Evolutionary conservation across 1,140 invertebrate genomes (phyloP).

Genomic region (Drosophila mauritiana): DNA sequence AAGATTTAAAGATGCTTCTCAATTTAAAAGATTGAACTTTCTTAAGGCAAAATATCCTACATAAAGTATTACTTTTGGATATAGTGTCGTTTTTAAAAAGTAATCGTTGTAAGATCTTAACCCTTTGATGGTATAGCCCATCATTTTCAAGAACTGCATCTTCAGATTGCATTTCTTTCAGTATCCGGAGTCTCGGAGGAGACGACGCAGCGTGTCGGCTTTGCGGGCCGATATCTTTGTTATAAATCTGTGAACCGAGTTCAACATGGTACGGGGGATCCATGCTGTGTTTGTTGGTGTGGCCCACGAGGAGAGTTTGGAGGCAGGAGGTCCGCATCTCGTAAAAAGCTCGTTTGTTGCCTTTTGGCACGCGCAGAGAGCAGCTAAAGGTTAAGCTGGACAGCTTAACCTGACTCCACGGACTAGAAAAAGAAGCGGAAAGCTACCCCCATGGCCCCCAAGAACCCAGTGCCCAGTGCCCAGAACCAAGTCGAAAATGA

Average conservation of each 20-base stretch:
- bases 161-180: conserved; percentile 1
- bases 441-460: conserved; percentile 26
- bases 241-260: conserved; percentile 82
- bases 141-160: not conserved
- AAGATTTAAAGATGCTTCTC: too few relatives aligned
- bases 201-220: conserved; percentile 72
- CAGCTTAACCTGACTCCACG: conserved; percentile 65
- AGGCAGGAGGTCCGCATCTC: conserved; percentile 49
- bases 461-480: not conserved
- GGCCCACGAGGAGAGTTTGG: conserved; percentile 49
- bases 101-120: too few relatives aligned
- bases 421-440: conserved; percentile 18
- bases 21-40: too few relatives aligned
- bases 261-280: conserved; percentile 67
- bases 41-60: too few relatives aligned
- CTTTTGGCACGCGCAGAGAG: conserved; percentile 77
- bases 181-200: conserved; percentile 17
- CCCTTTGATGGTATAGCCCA: not conserved
- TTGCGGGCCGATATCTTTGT: conserved; percentile 76
- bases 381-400: conserved; percentile 75
- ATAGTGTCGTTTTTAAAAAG: too few relatives aligned
- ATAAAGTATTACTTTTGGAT: too few relatives aligned
- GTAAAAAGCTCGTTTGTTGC: conserved; percentile 81
- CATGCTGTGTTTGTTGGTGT: conserved; percentile 77
- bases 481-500: conserved; percentile 21